Evolutionary conservation across 30 jellyfish, hydroid and myxozoan genomes (phyloP).

Genomic region (Rhopilema esculentum): DNA sequence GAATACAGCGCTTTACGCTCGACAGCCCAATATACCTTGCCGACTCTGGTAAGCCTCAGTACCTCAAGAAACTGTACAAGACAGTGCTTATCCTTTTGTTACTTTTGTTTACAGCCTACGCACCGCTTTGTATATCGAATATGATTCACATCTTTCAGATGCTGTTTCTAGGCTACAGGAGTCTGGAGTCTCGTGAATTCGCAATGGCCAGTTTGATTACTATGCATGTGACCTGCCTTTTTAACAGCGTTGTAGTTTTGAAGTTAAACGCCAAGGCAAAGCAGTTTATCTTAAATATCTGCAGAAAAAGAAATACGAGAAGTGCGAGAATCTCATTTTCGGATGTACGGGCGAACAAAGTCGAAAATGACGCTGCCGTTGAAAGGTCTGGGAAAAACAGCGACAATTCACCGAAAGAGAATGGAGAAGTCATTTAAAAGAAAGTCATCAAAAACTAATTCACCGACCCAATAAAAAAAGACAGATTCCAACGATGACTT

Average conservation of each 20-base stretch:
- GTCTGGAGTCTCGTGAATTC: background rate
- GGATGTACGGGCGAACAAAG: background rate
- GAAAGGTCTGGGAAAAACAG: background rate
- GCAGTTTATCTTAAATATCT: background rate
- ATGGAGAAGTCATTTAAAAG: too few relatives aligned
- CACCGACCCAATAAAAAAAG: too few relatives aligned
- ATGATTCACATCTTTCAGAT: background rate
- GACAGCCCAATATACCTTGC: background rate
- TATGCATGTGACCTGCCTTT: background rate
- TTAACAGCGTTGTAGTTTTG: background rate
- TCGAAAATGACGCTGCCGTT: background rate
- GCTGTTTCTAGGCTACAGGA: background rate
- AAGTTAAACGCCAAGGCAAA: background rate
- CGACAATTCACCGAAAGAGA: background rate
- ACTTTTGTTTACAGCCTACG: background rate
- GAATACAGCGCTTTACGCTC: background rate
- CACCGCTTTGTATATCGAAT: background rate
- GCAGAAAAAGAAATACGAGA: background rate
- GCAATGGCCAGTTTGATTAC: background rate
- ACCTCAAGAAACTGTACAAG: background rate
- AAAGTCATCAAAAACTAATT: too few relatives aligned
- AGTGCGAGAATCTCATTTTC: background rate
- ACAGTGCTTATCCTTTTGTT: background rate
- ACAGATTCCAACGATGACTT: too few relatives aligned
- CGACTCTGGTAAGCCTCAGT: background rate